These are phyloP conservation scores for Australoheros scitulus DNA, from an alignment of 2,113 vertebrate species.

Conservation along the genomic window DNA sequence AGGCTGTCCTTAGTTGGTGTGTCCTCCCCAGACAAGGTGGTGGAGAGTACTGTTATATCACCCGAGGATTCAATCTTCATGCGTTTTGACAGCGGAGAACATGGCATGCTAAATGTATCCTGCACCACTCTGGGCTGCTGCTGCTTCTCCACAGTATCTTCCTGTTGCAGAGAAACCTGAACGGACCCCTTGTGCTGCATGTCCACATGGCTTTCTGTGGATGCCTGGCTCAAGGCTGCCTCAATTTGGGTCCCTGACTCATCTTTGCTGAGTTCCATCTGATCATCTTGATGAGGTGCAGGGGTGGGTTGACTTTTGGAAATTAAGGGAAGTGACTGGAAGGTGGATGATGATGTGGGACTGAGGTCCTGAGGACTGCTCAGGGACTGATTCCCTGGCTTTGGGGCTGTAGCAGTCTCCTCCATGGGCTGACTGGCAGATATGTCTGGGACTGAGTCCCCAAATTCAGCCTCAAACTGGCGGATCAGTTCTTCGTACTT, in stretches of 20 bases:
- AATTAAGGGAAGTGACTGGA: conserved; percentile 33
- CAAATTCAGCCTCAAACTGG: conserved; percentile 96
- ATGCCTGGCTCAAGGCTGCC: conserved; percentile 43
- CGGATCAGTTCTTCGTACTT: conserved; percentile 95
- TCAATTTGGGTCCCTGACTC: conserved; percentile 52
- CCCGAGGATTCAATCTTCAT: conserved; percentile 95
- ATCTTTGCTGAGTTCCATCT: conserved; percentile 60
- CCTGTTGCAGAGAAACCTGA: conserved; percentile 26
- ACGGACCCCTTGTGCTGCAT: conserved; percentile 10
- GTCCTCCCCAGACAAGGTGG: conserved; percentile 85
- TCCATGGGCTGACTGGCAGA: conserved; percentile 59
- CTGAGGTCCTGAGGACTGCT: conserved; percentile 67
- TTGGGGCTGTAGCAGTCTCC: conserved; percentile 40
- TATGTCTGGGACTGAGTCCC: conserved; percentile 75
- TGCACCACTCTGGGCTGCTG: conserved; percentile 50
- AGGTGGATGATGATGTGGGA: conserved; percentile 46
- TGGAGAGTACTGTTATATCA: conserved; percentile 93
- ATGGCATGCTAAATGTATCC: conserved; percentile 74
- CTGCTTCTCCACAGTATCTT: conserved; percentile 60
- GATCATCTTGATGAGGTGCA: conserved; percentile 41
- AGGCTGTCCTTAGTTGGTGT: conserved; percentile 90
- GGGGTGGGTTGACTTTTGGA: conserved; percentile 33
- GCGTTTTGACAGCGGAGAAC: conserved; percentile 84
- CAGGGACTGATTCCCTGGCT: conserved; percentile 46
- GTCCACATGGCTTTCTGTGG: conserved; percentile 32